phyloP scores from a whole-genome alignment of 64 coral and sea anemone genomes.

The Dendronephthya gigantea region DNA sequence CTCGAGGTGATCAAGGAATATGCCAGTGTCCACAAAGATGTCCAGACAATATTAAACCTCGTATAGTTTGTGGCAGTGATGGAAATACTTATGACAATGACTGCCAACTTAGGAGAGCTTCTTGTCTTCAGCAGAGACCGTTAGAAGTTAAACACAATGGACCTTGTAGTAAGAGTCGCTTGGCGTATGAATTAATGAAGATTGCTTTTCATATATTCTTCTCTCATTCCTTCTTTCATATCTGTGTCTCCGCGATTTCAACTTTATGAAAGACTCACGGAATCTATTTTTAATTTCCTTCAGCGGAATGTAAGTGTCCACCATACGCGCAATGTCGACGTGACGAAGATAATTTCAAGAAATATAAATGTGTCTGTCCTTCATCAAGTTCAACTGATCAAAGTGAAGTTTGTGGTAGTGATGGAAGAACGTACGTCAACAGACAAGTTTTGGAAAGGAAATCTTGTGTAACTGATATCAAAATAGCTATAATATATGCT shows the following conservation, averaged over 20 bases:
- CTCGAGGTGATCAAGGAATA: not conserved
- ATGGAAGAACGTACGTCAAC: conserved; percentile 1
- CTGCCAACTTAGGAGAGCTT: not conserved
- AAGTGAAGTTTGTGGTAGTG: not conserved
- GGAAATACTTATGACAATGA: conserved; percentile 11
- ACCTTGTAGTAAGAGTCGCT: not conserved
- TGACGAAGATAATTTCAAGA: not conserved
- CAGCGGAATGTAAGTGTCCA: not conserved
- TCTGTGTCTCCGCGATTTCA: not conserved
- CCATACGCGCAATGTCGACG: not conserved
- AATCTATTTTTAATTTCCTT: not conserved
- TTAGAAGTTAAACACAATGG: not conserved
- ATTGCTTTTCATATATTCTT: not conserved
- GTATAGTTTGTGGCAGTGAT: not conserved
- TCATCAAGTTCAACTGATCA: not conserved
- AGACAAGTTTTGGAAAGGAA: not conserved
- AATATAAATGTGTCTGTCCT: not conserved
- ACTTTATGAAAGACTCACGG: not conserved
- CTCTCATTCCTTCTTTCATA: not conserved
- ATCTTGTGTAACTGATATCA: not conserved
- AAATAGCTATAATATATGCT: not conserved
- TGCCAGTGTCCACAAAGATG: not conserved
- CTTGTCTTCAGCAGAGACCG: not conserved
- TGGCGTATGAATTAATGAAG: not conserved
- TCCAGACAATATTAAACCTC: not conserved